Evolutionary conservation across 2,113 vertebrate genomes (phyloP), one percentile per base, ranked within the genome.

Genomic region (Oryzias melastigma): DNA sequence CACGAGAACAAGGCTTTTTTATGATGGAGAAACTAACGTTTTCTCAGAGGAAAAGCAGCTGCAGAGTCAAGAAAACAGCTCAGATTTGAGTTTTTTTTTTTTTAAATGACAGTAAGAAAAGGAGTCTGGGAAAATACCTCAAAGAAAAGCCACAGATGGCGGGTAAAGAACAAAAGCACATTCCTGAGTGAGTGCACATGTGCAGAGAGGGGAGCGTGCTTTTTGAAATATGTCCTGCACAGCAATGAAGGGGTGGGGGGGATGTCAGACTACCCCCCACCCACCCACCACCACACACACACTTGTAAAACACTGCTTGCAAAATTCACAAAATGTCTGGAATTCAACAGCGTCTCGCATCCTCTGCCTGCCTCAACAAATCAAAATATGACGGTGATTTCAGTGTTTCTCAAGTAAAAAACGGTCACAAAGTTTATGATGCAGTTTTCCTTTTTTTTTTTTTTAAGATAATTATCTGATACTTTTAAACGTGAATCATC

Each of bases 171-270:
- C 71, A 68, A 66, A 88, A 83, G 52, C 78, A 53, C 84, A 88
- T 90, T 89, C 86, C 85, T 87, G 79, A 84, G 75, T 70, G 63
- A 87, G 81, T 78, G 81, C 80, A 83, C 77, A 87, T 84, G 85
- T 79, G 77, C 72, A 61, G 47, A 35, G 55, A 76, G 66, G 65
- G 59, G 56, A 68, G 67, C 69, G 57, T 57, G 77, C 64, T 27
- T 78, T 58, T 65, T 71, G 80, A 74, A 74, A 72, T 73, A 65
- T 56, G 74, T 85, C 79, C 80, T 67, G 77, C 73, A 46, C 88
- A 78, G 76, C 75, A 61, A 77, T 57, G 17, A 49, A 62, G 17
- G 13, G 27, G 63, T 66, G 67, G 75, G 76, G 29, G 64, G 68
- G 66, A n/a, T 68, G 45, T 69, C 56, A 64, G 70, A 77, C 70